Evolutionary conservation across 1,140 invertebrate genomes (phyloP).

Genomic region (Cotesia vestalis): DNA sequence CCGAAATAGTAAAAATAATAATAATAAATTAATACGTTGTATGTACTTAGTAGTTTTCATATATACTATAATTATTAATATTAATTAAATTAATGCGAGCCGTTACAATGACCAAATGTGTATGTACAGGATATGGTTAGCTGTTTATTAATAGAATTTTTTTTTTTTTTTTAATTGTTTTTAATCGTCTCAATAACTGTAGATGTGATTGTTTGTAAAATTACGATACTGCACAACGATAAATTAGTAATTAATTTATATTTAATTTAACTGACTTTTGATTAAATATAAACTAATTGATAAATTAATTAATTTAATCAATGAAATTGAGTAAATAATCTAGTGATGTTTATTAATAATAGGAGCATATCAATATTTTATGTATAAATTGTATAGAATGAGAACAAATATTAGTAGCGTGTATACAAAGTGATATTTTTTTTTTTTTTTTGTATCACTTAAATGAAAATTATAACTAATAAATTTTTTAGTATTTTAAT

Average conservation of each 20-base stretch:
- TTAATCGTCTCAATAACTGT: conserved; percentile 9
- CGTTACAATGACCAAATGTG: conserved; percentile 46
- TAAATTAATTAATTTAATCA: too few species aligned
- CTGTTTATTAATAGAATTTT: conserved; percentile 27
- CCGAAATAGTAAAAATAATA: conserved; percentile 19
- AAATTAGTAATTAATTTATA: not conserved
- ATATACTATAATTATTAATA: conserved; percentile 5
- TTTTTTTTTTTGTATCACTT: conserved; percentile 23
- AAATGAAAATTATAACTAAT: conserved; percentile 25
- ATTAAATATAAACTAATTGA: too few species aligned
- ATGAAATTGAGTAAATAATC: not conserved
- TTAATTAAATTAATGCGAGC: conserved; percentile 44
- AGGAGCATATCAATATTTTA: conserved; percentile 45
- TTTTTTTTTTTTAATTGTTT: conserved; percentile 35
- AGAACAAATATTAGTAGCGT: conserved; percentile 33
- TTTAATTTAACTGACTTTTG: too few species aligned
- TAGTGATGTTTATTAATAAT: not conserved
- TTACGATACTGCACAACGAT: conserved; percentile 5
- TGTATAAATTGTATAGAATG: conserved; percentile 54
- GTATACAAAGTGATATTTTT: conserved; percentile 27
- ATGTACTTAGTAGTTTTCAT: conserved; percentile 43
- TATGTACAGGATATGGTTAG: conserved; percentile 40
- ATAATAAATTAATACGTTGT: conserved; percentile 24
- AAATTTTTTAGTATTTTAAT: conserved; percentile 47
- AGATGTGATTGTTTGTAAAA: not conserved